These are phyloP conservation scores for Mugil cephalus DNA, from an alignment of 2,113 vertebrate genomes.

Conservation along the genomic window DNA sequence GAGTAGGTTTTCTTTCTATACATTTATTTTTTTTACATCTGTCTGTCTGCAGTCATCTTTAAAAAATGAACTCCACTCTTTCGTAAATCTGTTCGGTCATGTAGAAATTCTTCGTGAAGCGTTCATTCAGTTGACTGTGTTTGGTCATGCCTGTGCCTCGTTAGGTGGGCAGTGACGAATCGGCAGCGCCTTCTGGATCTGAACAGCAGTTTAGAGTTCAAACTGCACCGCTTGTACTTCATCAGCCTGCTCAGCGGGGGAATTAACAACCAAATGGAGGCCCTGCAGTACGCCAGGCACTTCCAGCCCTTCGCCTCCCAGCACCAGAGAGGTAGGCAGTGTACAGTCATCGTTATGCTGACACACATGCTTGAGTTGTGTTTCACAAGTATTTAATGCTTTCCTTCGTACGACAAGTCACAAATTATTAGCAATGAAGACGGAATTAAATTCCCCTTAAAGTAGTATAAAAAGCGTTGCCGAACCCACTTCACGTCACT, in stretches of 20 bases:
- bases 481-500: background rate
- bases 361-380: background rate
- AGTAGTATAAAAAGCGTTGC: too few relatives aligned
- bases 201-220: slow-evolving; percentile 92
- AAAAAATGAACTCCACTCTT: too few relatives aligned
- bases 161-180: slow-evolving; percentile 90
- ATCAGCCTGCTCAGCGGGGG: slow-evolving; percentile 90
- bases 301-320: slow-evolving; percentile 92
- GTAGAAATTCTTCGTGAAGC: background rate
- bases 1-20: slow-evolving; percentile 81
- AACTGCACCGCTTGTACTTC: slow-evolving; percentile 91
- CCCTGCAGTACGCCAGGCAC: slow-evolving; percentile 89
- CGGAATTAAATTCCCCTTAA: background rate
- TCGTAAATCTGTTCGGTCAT: background rate
- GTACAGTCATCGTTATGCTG: background rate
- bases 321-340: slow-evolving; percentile 88
- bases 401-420: too few relatives aligned
- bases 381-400: background rate
- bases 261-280: slow-evolving; percentile 89
- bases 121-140: background rate
- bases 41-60: background rate
- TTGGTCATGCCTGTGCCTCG: background rate
- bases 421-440: too few relatives aligned
- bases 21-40: background rate
- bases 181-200: slow-evolving; percentile 90